Evolutionary conservation across 1,140 invertebrate genomes (phyloP), one percentile per base, ranked within the genome.

Genomic region (Rhynchophorus ferrugineus): DNA sequence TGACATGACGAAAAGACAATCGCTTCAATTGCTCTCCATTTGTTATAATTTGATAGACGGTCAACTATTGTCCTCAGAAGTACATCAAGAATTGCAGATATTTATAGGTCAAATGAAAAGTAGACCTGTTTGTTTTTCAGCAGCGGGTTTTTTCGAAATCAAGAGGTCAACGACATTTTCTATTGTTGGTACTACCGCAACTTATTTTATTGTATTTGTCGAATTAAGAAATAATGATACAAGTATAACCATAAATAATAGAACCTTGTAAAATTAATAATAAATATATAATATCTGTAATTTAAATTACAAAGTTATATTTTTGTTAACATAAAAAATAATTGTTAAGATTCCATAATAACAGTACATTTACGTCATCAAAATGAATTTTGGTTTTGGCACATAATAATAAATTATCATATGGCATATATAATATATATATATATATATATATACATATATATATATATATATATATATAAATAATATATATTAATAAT

Each of bases 111-210:
- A 44, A 33, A 56, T 56, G 6, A 49, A 49, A 38, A 45, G 44
- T 7, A 37, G 47, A n/a, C 43, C 36, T 3, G 42, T 56, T 3
- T 7, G 13, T 1, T 56, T 56, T 49, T 49, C 33, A 18, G 54
- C 52, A 14, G 52, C 54, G 14, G 48, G 44, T 21, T 56, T 49
- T 39, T 56, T 56, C 20, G 54, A 56, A 21, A 56, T 56, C 16
- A 50, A 44, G 13, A 17, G 47, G 21, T 56, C 54, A 5, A 56
- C 46, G 20, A 56, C 44, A 7, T 49, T 56, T 29, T 37, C 54
- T 1, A 44, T 56, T 29, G 11, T 56, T 7, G 47, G 46, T 29
- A 39, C 39, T 2, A 49, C 42, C 1, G 41, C 43, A 7, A 56
- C 54, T 3, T 49, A 49, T 42, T 49, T 49, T 39, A 56, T 56